Evolutionary conservation across 1,140 invertebrate species (phyloP), one percentile per base, ranked within the genome.

Genomic region (Drosophila sp.): DNA sequence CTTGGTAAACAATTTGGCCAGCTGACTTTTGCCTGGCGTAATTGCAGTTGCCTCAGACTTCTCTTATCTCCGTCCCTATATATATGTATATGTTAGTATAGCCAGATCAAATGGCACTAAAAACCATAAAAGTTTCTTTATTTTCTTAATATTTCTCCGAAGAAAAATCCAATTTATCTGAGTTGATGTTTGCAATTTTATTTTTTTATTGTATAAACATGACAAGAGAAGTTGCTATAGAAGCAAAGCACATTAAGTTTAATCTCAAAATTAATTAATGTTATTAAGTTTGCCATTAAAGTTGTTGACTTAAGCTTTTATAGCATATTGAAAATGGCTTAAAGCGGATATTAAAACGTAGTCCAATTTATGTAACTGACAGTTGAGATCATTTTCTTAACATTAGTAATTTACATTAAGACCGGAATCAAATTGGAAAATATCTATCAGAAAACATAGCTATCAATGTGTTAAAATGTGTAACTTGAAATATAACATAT

Each of bases 1-100:
- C 64, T 73, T 73, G 64, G 65, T 41, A 61, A 73, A 69, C 71
- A 69, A 73, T 73, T 69, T 73, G 56, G 71, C 56, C 65, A 56
- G 32, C 41, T 56, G 71, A 72, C 54, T 72, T 72, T 53, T 66
- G 43, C 46, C 36, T 36, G 7, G 53, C 48, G 46, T 72, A 72
- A 66, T 72, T 72, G 62, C 69, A 72, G 36, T n/a, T n/a, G n/a
- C n/a, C n/a, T n/a, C n/a, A n/a, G n/a, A n/a, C 3, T 38, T 4
- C 53, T 57, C 32, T 18, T 9, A 36, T n/a, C 41, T 41, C 5
- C 32, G 9, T 38, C 43, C n/a, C 16, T 46, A 9, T 6, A 16
- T 13, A 53, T 21, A 25, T 32, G 32, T 14, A 50, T 32, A 50
- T 14, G 2, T 50, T 14, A 14, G 27, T 59, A 43, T 8, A 34